Evolutionary conservation across 2,113 vertebrate genomes (phyloP).

Genomic region (Osmerus eperlanus): DNA sequence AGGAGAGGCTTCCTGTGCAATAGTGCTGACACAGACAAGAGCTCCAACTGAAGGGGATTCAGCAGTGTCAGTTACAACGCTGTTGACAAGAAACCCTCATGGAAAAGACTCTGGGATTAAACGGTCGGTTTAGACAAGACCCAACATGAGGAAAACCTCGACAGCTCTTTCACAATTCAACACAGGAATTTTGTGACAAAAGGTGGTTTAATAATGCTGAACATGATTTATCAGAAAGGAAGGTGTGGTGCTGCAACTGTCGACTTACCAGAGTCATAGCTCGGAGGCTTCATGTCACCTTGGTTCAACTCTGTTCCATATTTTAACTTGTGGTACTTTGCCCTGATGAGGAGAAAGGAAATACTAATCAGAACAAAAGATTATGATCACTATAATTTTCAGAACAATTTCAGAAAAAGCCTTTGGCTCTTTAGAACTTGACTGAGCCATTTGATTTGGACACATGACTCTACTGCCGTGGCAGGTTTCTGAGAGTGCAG

Average conservation of each 20-base stretch:
- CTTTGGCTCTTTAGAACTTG: too few relatives aligned
- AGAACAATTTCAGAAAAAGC: too few relatives aligned
- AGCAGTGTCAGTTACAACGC: too few relatives aligned
- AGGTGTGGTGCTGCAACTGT: neutral
- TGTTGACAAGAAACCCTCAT: too few relatives aligned
- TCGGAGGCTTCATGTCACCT: conserved; percentile 97
- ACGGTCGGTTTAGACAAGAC: neutral
- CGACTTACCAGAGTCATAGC: conserved; percentile 94
- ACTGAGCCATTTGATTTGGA: too few relatives aligned
- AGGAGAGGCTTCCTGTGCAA: neutral
- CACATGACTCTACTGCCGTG: too few relatives aligned
- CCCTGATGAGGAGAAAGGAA: conserved; percentile 70
- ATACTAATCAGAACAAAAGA: conserved; percentile 24
- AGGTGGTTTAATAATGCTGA: neutral
- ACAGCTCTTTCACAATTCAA: neutral
- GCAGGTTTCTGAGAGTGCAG: too few relatives aligned
- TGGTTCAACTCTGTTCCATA: conserved; percentile 98
- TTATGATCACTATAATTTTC: neutral
- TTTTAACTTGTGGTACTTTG: conserved; percentile 98
- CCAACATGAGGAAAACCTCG: neutral
- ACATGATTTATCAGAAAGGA: conserved; percentile 17
- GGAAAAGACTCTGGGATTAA: neutral
- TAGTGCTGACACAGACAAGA: too few relatives aligned
- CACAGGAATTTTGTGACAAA: neutral
- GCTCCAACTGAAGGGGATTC: too few relatives aligned